Conservation (phyloP, 2,113 vertebrate species). For the Cisticola juncidis region DNA sequence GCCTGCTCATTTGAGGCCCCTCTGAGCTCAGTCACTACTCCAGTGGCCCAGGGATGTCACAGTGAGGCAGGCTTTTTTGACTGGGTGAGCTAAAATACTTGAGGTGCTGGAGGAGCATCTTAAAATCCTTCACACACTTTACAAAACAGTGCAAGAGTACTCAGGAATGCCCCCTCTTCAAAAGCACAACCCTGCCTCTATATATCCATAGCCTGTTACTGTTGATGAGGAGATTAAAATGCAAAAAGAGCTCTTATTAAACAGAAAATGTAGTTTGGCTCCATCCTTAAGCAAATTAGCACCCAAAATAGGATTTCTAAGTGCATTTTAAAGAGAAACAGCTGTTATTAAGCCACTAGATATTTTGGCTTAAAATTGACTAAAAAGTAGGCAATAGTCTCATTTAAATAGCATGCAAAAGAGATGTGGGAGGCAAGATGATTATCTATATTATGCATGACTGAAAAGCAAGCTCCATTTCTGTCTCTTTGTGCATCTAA, state of each 20-base stretch:
- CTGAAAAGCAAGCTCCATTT: background rate
- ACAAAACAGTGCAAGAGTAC: background rate
- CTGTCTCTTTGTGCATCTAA: background rate
- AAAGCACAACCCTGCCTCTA: background rate
- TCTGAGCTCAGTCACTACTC: background rate
- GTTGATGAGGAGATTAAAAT: background rate
- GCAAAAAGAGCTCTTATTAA: background rate
- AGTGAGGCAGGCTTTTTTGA: background rate
- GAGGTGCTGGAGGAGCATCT: background rate
- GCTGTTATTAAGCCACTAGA: background rate
- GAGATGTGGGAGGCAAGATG: background rate
- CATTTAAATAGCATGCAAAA: background rate
- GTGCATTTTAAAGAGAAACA: background rate
- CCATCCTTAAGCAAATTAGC: background rate
- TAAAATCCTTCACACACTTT: background rate
- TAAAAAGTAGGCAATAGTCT: background rate
- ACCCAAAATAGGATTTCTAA: background rate
- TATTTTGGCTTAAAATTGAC: background rate
- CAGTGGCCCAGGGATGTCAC: fast-evolving
- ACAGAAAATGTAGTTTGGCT: background rate
- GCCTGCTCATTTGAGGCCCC: background rate
- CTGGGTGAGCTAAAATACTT: background rate
- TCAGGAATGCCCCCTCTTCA: background rate
- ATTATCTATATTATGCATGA: background rate
- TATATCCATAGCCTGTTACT: background rate